Conservation (phyloP, 2,888 invertebrate species). For the Tipula lateralis region DNA sequence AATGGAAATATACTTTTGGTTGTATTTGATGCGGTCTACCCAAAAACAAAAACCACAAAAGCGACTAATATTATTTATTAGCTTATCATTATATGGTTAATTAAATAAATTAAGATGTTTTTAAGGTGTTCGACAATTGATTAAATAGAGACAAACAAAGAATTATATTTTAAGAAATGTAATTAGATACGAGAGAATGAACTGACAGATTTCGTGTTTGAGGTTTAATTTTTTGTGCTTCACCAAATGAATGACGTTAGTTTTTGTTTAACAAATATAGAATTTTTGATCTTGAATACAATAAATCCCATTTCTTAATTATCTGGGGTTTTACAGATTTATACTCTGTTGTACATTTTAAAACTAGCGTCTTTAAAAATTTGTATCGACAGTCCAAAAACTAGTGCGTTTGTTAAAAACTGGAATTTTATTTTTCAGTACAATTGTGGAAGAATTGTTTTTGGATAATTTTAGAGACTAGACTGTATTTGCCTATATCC, state of each 20-base stretch:
- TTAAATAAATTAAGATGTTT: background rate
- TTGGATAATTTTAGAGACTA: too few relatives aligned
- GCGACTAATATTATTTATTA: background rate
- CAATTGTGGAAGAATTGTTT: too few relatives aligned
- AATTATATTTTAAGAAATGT: background rate
- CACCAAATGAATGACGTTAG: background rate
- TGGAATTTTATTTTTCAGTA: too few relatives aligned
- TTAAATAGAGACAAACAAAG: background rate
- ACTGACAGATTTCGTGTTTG: background rate
- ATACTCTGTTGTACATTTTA: too few relatives aligned
- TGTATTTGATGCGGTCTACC: background rate
- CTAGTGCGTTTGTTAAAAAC: too few relatives aligned
- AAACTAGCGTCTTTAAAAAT: too few relatives aligned
- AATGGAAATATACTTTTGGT: background rate
- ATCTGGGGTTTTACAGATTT: too few relatives aligned
- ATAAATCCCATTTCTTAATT: background rate
- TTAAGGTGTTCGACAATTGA: background rate
- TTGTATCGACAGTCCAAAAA: too few relatives aligned
- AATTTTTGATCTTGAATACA: background rate
- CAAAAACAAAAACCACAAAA: background rate
- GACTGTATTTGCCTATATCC: too few relatives aligned
- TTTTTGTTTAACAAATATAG: background rate
- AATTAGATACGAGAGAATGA: background rate
- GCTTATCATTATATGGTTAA: background rate
- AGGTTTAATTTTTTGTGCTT: background rate